Evolutionary conservation across 2,113 vertebrate species (phyloP).

Genomic region (Zingel zingel): DNA sequence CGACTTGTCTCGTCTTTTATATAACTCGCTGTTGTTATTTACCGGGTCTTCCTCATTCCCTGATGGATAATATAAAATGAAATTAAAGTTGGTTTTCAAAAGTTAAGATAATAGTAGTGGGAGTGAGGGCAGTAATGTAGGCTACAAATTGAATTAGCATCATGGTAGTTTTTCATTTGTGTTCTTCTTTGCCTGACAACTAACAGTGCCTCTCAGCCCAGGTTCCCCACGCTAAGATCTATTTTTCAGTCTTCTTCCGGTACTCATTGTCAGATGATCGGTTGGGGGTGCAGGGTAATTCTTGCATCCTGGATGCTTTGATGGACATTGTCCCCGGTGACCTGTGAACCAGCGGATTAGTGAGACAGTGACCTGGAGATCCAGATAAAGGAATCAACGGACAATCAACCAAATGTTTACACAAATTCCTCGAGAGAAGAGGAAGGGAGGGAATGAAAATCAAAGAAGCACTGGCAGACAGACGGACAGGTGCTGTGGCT

Average conservation of each 20-base stretch:
- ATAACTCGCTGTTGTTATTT: slow-evolving; percentile 53
- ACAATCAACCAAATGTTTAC: slow-evolving; percentile 41
- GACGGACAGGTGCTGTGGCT: not conserved
- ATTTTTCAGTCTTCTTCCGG: not conserved
- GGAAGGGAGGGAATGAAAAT: not conserved
- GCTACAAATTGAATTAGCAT: slow-evolving; percentile 6
- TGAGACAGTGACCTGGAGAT: slow-evolving; percentile 35
- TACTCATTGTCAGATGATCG: slow-evolving; percentile 10
- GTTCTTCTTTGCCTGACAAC: slow-evolving; percentile 14
- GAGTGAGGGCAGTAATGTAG: not conserved
- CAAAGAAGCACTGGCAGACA: not conserved
- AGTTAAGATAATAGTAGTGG: not conserved
- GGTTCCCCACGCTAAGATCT: not conserved
- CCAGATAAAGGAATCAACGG: slow-evolving; percentile 33
- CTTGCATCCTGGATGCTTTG: slow-evolving; percentile 25
- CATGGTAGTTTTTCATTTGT: not conserved
- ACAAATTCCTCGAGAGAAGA: not conserved
- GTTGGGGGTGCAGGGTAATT: slow-evolving; percentile 23
- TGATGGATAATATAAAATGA: not conserved
- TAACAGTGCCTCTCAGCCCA: not conserved
- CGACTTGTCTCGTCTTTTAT: slow-evolving; percentile 31
- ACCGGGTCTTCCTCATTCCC: not conserved
- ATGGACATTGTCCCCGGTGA: slow-evolving; percentile 53
- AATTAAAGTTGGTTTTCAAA: slow-evolving; percentile 29
- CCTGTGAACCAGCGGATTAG: slow-evolving; percentile 33